phyloP scores from a whole-genome alignment of 2,888 invertebrate genomes.

The Deroplatys truncata region DNA sequence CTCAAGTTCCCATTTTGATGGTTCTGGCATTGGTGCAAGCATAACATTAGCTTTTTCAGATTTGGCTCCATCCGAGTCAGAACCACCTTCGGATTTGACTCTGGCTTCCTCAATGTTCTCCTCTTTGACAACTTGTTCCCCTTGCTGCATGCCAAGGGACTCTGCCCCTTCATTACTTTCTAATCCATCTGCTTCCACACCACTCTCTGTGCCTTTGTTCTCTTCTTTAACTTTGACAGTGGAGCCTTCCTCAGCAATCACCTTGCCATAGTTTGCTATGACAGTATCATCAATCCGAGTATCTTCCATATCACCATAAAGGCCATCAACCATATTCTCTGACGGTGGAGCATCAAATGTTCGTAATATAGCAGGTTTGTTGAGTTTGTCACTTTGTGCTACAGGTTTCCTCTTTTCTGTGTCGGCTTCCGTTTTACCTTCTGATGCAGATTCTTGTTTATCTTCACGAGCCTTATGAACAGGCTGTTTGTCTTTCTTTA shows the following conservation, averaged over 20 bases:
- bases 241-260: slow-evolving; percentile 39
- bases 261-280: slow-evolving; percentile 32
- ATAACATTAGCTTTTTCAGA: slow-evolving; percentile 52
- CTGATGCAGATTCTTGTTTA: background rate
- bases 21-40: slow-evolving; percentile 69
- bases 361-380: background rate
- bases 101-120: slow-evolving; percentile 57
- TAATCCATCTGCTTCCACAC: slow-evolving; percentile 18
- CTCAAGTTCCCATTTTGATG: slow-evolving; percentile 86
- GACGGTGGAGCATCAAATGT: slow-evolving; percentile 17
- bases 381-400: background rate
- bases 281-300: slow-evolving; percentile 34
- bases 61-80: slow-evolving; percentile 48
- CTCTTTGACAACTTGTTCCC: slow-evolving; percentile 39
- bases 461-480: background rate
- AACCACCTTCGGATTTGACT: slow-evolving; percentile 52
- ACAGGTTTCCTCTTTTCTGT: slow-evolving; percentile 25
- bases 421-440: slow-evolving; percentile 20
- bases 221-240: slow-evolving; percentile 33
- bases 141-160: slow-evolving; percentile 10
- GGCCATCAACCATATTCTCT: slow-evolving; percentile 36
- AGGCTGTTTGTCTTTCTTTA: slow-evolving; percentile 41
- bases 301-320: slow-evolving; percentile 42
- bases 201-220: slow-evolving; percentile 34
- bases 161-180: slow-evolving; percentile 28